phyloP scores from a whole-genome alignment of 2,888 invertebrate genomes.

The Hydrotaea cyrtoneurina region DNA sequence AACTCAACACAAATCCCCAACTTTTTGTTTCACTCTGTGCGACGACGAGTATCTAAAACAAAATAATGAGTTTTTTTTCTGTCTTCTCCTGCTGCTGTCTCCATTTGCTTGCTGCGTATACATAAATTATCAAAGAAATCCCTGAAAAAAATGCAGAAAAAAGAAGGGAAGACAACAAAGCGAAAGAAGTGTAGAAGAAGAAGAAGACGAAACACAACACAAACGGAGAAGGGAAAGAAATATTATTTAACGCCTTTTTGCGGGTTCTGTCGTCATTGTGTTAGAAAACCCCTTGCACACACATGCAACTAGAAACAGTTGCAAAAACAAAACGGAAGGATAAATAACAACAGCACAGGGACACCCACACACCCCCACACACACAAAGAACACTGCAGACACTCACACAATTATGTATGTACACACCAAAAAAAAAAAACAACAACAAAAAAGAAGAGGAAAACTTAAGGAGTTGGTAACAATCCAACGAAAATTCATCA shows the following conservation, averaged over 20 bases:
- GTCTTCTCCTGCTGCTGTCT: slow-evolving; percentile 29
- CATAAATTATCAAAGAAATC: slow-evolving; percentile 63
- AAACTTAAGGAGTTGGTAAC: slow-evolving; percentile 30
- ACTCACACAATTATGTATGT: background rate
- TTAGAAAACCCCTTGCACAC: slow-evolving; percentile 2
- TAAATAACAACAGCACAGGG: slow-evolving; percentile 9
- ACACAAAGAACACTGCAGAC: background rate
- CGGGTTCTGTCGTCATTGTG: slow-evolving; percentile 17
- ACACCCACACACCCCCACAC: background rate
- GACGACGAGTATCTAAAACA: background rate
- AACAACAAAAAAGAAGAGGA: no score
- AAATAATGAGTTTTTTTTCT: slow-evolving; percentile 29
- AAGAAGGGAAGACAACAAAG: slow-evolving; percentile 31
- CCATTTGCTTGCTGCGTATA: slow-evolving; percentile 48
- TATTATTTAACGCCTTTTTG: slow-evolving; percentile 60
- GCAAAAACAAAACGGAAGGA: background rate
- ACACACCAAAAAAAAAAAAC: background rate
- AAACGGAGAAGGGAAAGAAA: slow-evolving; percentile 20
- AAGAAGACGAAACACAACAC: background rate
- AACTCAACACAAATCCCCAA: background rate
- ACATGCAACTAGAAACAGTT: background rate
- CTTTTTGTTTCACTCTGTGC: background rate
- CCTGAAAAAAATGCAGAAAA: slow-evolving; percentile 50
- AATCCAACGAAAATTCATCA: slow-evolving; percentile 36
- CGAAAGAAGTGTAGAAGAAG: background rate